Conservation (phyloP, 2,113 vertebrate genomes). For the Athene cunicularia region DNA sequence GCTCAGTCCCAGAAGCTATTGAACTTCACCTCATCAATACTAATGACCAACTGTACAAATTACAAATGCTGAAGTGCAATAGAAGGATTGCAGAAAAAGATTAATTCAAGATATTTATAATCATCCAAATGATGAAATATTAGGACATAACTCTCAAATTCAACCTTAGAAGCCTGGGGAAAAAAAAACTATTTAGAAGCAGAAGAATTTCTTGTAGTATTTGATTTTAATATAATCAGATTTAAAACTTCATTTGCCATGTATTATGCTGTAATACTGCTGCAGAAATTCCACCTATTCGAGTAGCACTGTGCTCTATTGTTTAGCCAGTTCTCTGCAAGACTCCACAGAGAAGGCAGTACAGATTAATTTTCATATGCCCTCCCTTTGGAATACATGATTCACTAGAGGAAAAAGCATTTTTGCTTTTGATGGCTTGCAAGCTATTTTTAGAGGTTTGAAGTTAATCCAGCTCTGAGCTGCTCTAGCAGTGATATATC, state of each 20-base stretch:
- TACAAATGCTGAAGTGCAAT: background rate
- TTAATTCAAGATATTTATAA: background rate
- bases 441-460: slow-evolving; percentile 57
- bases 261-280: background rate
- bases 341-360: background rate
- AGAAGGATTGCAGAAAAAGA: background rate
- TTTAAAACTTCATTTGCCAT: background rate
- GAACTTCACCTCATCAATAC: background rate
- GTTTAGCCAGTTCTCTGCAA: background rate
- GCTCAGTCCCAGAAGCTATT: background rate
- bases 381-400: background rate
- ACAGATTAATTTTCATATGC: background rate
- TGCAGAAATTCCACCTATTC: background rate
- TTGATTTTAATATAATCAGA: background rate
- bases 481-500: background rate
- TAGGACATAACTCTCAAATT: background rate
- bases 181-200: background rate
- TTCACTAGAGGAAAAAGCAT: background rate
- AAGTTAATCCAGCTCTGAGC: slow-evolving; percentile 54
- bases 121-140: background rate
- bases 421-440: background rate
- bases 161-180: background rate
- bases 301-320: background rate
- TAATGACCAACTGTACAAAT: background rate
- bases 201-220: background rate